Evolutionary conservation across 2,797 vertebrate species (phyloP), one percentile per base, ranked within the genome.

Genomic region (Tapirus indicus): DNA sequence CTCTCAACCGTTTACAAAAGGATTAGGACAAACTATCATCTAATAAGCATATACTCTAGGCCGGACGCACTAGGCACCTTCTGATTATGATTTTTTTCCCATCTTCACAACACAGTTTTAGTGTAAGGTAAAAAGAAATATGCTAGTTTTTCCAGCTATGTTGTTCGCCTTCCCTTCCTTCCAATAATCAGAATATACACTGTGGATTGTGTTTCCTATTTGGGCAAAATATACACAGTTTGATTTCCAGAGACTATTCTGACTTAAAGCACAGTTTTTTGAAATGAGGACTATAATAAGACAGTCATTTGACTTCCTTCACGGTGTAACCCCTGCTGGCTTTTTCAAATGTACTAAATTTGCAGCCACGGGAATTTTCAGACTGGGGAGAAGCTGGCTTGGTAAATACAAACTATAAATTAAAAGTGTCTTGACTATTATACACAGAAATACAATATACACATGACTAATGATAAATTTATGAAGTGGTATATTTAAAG

Each of bases 261-360:
- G 82, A 72, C 41, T 44, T 14, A 77, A 94, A 75, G 20, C 75
- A 56, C 44, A 12, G 16, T 44, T 66, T 92, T 69, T 29, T 62
- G 25, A 83, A 96, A 56, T 44, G 44, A 93, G 18, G 72, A 75
- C 56, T 32, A 8, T 38, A 77, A 7, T 93, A 56, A 56, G 7
- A 56, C 8, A 92, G 44, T 72, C 23, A 54, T 83, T 88, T 80
- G 77, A 95, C 94, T 90, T 89, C 64, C 44, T 94, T 64, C 72
- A 35, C 44, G n/a, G 60, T 56, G 88, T 94, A 75, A 52, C 82
- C 78, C 64, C 68, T 83, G n/a, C 49, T 41, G 97, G 12, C 35
- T 69, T 75, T 88, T 66, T 62, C 41, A 62, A n/a, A 21, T 88
- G 94, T 72, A n/a, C 74, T 74, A 58, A 88, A 78, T 95, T 77